Conservation (phyloP, 2,888 invertebrate genomes). For the Branchipolynoe longqiensis region DNA sequence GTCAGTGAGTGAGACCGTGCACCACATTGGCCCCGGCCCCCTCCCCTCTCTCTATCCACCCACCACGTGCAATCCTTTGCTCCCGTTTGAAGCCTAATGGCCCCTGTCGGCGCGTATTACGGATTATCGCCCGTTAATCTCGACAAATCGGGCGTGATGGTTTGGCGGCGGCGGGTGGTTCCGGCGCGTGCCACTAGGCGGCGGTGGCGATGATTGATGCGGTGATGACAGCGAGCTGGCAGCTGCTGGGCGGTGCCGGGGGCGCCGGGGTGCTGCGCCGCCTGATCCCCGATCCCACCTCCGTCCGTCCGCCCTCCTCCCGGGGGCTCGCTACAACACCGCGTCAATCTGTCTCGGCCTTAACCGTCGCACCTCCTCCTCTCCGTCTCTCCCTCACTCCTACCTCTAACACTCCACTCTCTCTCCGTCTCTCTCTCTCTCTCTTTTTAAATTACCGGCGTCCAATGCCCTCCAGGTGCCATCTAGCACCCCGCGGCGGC, state of each 20-base stretch:
- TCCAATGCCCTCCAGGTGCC: no score
- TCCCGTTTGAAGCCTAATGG: no score
- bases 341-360: background rate
- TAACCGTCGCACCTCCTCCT: no score
- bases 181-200: conserved; percentile 20
- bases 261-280: background rate
- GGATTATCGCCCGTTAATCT: conserved; percentile 17
- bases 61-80: no score
- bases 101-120: no score
- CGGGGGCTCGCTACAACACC: background rate
- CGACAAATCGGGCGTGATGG: background rate
- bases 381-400: no score
- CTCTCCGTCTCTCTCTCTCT: no score
- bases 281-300: background rate
- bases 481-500: no score
- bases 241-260: no score
- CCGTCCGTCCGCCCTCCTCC: background rate
- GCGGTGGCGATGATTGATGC: background rate
- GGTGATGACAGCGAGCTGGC: no score
- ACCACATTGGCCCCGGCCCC: background rate
- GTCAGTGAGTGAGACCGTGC: background rate
- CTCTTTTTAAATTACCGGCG: no score
- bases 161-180: background rate
- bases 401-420: no score
- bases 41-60: background rate